Conservation (phyloP, 2,113 vertebrate species). For the Globicephala melas region DNA sequence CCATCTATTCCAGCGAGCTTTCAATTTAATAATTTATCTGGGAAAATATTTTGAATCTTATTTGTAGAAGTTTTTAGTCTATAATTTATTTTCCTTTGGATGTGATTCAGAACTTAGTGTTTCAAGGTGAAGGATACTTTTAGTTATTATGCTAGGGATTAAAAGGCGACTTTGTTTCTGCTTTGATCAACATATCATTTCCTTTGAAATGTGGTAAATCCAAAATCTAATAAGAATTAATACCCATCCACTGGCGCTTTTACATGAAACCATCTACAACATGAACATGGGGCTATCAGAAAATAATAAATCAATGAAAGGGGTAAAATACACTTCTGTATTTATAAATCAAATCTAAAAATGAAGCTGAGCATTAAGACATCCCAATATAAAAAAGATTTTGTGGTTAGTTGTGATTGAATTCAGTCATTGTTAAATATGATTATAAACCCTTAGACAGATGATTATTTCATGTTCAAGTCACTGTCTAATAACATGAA, state of each 20-base stretch:
- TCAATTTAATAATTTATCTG: constrained; percentile 23
- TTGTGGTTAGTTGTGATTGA: background rate
- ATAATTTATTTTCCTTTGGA: constrained; percentile 23
- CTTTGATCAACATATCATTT: background rate
- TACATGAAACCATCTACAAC: background rate
- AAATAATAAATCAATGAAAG: background rate
- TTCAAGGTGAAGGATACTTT: constrained; percentile 13
- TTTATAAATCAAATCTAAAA: background rate
- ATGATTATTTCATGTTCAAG: background rate
- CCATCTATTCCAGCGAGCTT: background rate
- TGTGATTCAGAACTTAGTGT: background rate
- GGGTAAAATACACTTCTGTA: background rate
- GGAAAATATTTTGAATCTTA: constrained; percentile 19
- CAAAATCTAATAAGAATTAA: background rate
- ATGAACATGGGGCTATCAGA: background rate
- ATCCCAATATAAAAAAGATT: background rate
- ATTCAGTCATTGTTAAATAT: background rate
- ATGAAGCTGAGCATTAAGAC: background rate
- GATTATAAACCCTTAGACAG: background rate
- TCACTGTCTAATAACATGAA: background rate
- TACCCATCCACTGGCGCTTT: background rate
- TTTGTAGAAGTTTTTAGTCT: background rate
- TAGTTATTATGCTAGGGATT: background rate
- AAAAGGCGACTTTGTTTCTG: background rate
- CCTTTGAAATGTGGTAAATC: background rate